Percentiles rank a stretch among this genome's conserved stretches.
These are phyloP conservation scores for Asbolus verrucosus DNA, from an alignment of 1,140 invertebrate species.

Conservation along the genomic window DNA sequence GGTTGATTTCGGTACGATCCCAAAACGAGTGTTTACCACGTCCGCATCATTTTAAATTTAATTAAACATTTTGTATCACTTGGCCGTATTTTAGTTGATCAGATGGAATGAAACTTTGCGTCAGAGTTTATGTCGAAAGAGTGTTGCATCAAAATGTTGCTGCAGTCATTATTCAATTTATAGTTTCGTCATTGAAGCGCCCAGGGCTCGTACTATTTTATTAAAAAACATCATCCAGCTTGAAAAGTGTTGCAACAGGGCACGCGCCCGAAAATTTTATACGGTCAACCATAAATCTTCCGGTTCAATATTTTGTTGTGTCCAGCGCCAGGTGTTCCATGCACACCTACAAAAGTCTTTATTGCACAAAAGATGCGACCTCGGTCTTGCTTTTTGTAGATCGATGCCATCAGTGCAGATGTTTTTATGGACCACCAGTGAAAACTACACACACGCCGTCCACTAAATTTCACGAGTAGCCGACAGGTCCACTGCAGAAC, in stretches of 20 bases:
- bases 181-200: conserved; percentile 48
- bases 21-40: conserved; percentile 4
- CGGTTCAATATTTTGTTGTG: neutral
- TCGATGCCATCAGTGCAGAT: conserved; percentile 26
- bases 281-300: conserved; percentile 15
- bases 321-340: conserved; percentile 41
- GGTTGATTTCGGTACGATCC: neutral
- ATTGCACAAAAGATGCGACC: conserved; percentile 47
- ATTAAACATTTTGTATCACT: conserved; percentile 8
- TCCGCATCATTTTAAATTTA: conserved; percentile 16
- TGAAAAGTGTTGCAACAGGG: conserved; percentile 11
- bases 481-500: conserved; percentile 40
- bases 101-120: conserved; percentile 47
- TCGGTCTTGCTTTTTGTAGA: conserved; percentile 7
- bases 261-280: conserved; percentile 6
- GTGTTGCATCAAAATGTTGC: conserved; percentile 53
- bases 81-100: conserved; percentile 13
- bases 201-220: conserved; percentile 34
- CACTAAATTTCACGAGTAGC: conserved; percentile 2
- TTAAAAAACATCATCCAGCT: conserved; percentile 34
- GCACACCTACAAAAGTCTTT: conserved; percentile 49
- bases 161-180: conserved; percentile 50
- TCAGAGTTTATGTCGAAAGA: conserved; percentile 48
- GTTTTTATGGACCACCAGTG: conserved; percentile 16
- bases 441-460: neutral